Evolutionary conservation across 2,888 invertebrate species (phyloP), one percentile per base, ranked within the genome.

Genomic region (Lepidochrysops patricia): DNA sequence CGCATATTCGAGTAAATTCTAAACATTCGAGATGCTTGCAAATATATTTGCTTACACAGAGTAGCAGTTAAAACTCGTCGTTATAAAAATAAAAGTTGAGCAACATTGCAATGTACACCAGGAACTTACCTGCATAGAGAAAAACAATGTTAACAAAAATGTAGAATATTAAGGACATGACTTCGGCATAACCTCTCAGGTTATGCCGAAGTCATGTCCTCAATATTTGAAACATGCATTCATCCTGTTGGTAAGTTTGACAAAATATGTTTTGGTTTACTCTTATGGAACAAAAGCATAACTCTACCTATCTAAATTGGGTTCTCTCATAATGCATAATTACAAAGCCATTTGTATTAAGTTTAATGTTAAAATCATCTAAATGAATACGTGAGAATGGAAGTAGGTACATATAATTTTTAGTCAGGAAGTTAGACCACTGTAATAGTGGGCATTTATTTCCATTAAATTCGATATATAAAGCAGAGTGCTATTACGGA

Each of bases 341-440:
- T 9, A 43, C 43, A 43, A 43, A 9, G 43, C 19, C 9, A 19
- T 2, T 37, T 1, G 1, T 1, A 13, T 15, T 1, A 37, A 37
- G 9, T 43, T 34, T 19, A 23, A 15, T 43, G 9, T 9, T 43
- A 19, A 43, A 43, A 43, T n/a, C n/a, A n/a, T n/a, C n/a, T 43
- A 43, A 43, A 19, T 23, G 23, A 43, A 23, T 43, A 23, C 43
- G 43, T 43, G 43, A 43, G 19, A 43, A 37, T 37, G 7, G 3
- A 37, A 1, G 15, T 19, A 35, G n/a, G 35, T 35, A 58, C 19
- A 48, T 57, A 58, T 60, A 60, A 63, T 64, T 64, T 62, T 57
- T 59, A 64, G 57, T 57, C 57, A 56, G 62, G 59, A 63, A 62
- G 63, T 59, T 25, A 35, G 35, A 26, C 32, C 13, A 7, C 32